Base-by-base conservation (phyloP, 1,140 invertebrate genomes). In the Centruroides vittatus region DNA sequence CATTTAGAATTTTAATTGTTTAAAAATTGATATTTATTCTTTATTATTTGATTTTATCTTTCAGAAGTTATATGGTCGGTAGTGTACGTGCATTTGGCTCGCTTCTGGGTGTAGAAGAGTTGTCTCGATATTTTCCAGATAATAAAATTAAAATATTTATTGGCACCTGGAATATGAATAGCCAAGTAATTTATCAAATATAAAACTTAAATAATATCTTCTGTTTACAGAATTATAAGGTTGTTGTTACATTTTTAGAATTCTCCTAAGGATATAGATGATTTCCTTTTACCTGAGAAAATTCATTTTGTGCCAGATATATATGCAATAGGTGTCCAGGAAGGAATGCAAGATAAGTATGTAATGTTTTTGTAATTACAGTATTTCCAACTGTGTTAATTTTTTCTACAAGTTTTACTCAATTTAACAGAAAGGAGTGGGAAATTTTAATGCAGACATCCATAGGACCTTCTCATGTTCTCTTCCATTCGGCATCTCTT, bases 121-220 rank as follows among this genome's bases (percentile, higher is more conserved):
- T 97, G 51, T 84, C 89, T 66, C 83, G 88, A 71, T 85, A 89
- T 35, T 82, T 96, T 68, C 89, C 89, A 5, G 84, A 87, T 69
- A 79, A 87, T 66, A 84, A 89, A 75, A 75, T 95, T 0, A 85
- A 69, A 36, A 84, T 97, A 64, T 93, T 92, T 77, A 82, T 94
- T 59, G 90, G 89, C 11, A 92, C 90, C 5, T 97, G 93, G 93
- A 98, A 98, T 73, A 94, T 96, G 89, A 93, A 93, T 75, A 88
- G 88, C 11, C 88, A 89, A 80, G 81, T 85, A 71, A 75, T 8
- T 41, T 41, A 3, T 41, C 8, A 41, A 41, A 23, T 23, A 23
- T 23, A 23, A 23, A 23, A 23, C 23, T 41, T 6, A 41, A 41
- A 41, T 41, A 41, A 41, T 41, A 41, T 41, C 23, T 23, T 23